Conservation (phyloP, 1,140 invertebrate species). For the Meloidogyne hapla region DNA sequence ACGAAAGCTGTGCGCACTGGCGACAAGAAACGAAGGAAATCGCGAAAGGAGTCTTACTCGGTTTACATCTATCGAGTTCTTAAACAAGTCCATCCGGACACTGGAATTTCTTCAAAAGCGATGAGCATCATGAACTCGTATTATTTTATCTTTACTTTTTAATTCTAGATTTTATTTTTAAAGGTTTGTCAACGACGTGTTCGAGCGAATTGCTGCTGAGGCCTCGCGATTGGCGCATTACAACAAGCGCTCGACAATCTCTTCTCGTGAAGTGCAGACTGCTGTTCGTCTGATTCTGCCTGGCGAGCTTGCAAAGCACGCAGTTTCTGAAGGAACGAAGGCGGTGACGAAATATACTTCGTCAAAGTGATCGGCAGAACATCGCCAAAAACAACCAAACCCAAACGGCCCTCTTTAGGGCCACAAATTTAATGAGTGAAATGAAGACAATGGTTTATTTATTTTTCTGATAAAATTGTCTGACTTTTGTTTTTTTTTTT, state of each 20-base stretch:
- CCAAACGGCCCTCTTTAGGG: conserved; percentile 30
- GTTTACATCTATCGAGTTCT: conserved; percentile 41
- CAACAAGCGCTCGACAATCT: conserved; percentile 68
- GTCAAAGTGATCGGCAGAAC: conserved; percentile 65
- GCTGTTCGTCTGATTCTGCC: conserved; percentile 65
- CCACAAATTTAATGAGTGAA: neutral
- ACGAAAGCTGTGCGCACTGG: conserved; percentile 65
- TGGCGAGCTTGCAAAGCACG: conserved; percentile 65
- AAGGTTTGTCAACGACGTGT: conserved; percentile 71
- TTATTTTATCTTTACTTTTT: conserved; percentile 59
- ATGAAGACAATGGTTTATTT: neutral
- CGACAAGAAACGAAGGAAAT: conserved; percentile 24
- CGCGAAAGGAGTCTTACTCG: conserved; percentile 32
- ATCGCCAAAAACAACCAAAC: conserved; percentile 6
- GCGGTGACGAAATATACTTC: conserved; percentile 67
- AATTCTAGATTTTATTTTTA: neutral
- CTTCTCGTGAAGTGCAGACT: conserved; percentile 53
- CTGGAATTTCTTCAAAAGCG: conserved; percentile 67
- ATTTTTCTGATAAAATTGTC: neutral
- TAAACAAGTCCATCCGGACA: conserved; percentile 66
- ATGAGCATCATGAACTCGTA: conserved; percentile 72
- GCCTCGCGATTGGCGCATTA: conserved; percentile 73
- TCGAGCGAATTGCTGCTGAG: conserved; percentile 73
- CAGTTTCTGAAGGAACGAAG: conserved; percentile 66
- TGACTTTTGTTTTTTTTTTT: neutral